Evolutionary conservation across 2,113 vertebrate species (phyloP), one percentile per base, ranked within the genome.

Genomic region (Terrapene triunguis): DNA sequence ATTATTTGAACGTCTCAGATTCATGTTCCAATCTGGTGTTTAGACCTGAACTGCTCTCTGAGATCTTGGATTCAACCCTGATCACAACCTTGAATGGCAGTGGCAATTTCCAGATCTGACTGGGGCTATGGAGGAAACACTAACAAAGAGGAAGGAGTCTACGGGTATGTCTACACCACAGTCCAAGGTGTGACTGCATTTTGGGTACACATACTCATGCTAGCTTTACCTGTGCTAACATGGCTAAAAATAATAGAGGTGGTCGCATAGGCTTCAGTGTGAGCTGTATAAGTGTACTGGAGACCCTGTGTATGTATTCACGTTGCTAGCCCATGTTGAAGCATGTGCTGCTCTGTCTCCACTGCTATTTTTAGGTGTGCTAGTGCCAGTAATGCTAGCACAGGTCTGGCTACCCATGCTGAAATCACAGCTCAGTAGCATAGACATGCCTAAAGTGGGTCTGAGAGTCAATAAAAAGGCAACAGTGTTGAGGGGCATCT

Each of bases 391-490:
- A 38, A 38, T 38, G n/a, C 65, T 72, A 38, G 65, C 9, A 4
- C 17, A 72, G 19, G 16, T 35, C n/a, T 22, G 19, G n/a, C 65
- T 72, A 72, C 35, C 17, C 9, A 10, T 38, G 19, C 19, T 72
- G 65, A 21, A 72, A 38, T 72, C n/a, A 38, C 9, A 22, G 8
- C 19, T 38, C 65, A 10, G 17, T 38, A 38, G n/a, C n/a, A 19
- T 3, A 21, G 35, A 38, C n/a, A 72, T 22, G 5, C 65, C 9
- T 21, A 83, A 95, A 92, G 88, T 51, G 27, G 2, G 17, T 1
- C 48, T 88, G 2, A 91, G 94, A 9, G 27, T 42, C 88, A 88
- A 86, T 89, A 81, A 17, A 87, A 93, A 92, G 94, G 16, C 38
- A 47, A 47, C 44, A 11, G n/a, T 22, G 21, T n/a, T 22, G 74